Evolutionary conservation across 2,113 vertebrate species (phyloP).

Genomic region (Petroica traversi): DNA sequence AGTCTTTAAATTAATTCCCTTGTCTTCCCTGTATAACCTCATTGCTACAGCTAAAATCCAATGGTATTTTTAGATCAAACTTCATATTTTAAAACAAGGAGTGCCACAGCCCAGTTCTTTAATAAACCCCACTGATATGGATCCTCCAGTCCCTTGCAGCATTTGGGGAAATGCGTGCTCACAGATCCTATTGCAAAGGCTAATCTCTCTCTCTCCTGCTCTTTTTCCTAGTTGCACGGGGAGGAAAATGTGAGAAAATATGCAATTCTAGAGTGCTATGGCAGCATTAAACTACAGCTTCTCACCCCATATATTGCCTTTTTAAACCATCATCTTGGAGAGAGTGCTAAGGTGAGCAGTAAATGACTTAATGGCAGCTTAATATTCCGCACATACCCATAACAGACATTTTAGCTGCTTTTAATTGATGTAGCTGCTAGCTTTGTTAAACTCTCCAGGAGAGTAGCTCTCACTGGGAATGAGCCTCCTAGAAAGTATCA

Average conservation of each 20-base stretch:
- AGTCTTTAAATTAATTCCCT: not conserved
- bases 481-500: constrained; percentile 58
- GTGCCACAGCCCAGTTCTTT: not conserved
- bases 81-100: not conserved
- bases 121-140: not conserved
- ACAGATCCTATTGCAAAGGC: not conserved
- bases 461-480: constrained; percentile 53
- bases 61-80: not conserved
- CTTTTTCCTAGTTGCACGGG: not conserved
- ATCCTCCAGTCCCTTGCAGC: not conserved
- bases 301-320: not conserved
- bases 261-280: not conserved
- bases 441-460: constrained; percentile 64
- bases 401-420: constrained; percentile 43
- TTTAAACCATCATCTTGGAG: not conserved
- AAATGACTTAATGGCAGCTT: constrained; percentile 13
- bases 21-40: not conserved
- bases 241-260: constrained; percentile 36
- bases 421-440: constrained; percentile 48
- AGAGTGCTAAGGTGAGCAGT: not conserved
- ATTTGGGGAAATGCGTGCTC: not conserved
- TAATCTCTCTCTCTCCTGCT: not conserved
- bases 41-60: not conserved
- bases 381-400: constrained; percentile 29
- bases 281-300: not conserved